Conservation (phyloP, 2,888 invertebrate genomes). For the Mystacides longicornis region DNA sequence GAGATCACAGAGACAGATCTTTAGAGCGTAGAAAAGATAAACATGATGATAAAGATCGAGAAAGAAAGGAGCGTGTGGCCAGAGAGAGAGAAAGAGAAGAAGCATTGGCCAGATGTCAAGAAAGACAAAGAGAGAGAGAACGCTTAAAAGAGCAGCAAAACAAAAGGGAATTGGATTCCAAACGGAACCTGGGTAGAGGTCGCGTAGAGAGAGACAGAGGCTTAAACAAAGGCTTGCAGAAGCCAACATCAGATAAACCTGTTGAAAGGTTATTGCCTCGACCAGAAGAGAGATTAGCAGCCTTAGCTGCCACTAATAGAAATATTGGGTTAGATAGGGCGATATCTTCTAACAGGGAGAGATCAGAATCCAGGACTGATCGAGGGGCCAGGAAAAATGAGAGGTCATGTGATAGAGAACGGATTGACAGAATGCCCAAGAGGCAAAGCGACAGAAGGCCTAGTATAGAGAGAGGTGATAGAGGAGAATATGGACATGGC, state of each 20-base stretch:
- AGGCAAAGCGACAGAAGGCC: constrained; percentile 38
- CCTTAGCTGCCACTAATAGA: constrained; percentile 48
- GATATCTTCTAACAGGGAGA: constrained; percentile 41
- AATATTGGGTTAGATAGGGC: constrained; percentile 42
- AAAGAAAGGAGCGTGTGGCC: constrained; percentile 46
- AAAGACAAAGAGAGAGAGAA: constrained; percentile 50
- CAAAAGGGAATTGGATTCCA: constrained; percentile 47
- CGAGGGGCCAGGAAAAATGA: constrained; percentile 45
- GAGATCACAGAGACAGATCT: constrained; percentile 46
- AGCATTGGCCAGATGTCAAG: constrained; percentile 58
- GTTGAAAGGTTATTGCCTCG: constrained; percentile 56
- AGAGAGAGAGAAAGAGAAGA: constrained; percentile 59
- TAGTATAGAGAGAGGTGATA: constrained; percentile 42
- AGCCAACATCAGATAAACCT: constrained; percentile 49
- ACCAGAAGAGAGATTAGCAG: constrained; percentile 56
- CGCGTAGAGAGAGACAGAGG: constrained; percentile 41
- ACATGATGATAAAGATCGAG: constrained; percentile 53
- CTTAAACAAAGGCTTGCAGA: constrained; percentile 50
- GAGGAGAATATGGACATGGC: constrained; percentile 42
- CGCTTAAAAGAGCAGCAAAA: constrained; percentile 35
- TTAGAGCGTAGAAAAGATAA: constrained; percentile 47
- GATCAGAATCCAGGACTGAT: constrained; percentile 44
- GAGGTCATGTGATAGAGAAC: constrained; percentile 42
- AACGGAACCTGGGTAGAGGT: constrained; percentile 42
- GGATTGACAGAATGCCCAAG: constrained; percentile 40